Conservation (phyloP, 2,797 vertebrate genomes). For the Moxostoma hubbsi region DNA sequence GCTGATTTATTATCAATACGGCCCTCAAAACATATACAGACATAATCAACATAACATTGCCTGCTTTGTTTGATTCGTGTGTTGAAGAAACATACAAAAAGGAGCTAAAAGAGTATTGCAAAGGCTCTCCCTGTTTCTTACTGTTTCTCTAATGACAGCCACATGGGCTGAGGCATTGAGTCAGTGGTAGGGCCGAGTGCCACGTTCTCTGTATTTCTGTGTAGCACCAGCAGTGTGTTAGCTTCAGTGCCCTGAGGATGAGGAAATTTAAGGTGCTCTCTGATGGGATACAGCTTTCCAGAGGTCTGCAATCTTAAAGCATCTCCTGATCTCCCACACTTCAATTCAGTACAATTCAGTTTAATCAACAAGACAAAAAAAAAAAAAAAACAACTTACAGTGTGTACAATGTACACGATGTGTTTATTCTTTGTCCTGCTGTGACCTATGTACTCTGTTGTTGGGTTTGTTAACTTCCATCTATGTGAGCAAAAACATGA, state of each 20-base stretch:
- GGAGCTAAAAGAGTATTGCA: neutral
- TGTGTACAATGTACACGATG: neutral
- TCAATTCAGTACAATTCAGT: neutral
- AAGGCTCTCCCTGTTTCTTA: neutral
- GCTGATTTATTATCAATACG: neutral
- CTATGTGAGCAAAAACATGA: neutral
- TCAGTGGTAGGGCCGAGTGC: conserved; percentile 18
- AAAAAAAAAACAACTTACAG: neutral
- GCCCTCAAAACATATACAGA: neutral
- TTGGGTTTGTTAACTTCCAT: conserved; percentile 17
- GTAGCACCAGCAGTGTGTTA: conserved; percentile 1
- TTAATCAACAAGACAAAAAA: neutral
- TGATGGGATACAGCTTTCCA: conserved; percentile 1
- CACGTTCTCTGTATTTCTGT: conserved; percentile 34
- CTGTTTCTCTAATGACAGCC: conserved; percentile 39
- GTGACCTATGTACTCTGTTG: conserved; percentile 16
- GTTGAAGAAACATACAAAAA: conserved; percentile 8
- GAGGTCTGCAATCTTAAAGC: neutral
- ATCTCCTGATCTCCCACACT: neutral
- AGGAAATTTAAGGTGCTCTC: conserved; percentile 11
- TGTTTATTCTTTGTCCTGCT: neutral
- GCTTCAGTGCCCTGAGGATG: neutral
- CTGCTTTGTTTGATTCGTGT: neutral
- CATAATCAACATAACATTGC: neutral
- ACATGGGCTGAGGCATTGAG: conserved; percentile 31